Evolutionary conservation across 2,113 vertebrate species (phyloP).

Genomic region (Stegastes partitus): DNA sequence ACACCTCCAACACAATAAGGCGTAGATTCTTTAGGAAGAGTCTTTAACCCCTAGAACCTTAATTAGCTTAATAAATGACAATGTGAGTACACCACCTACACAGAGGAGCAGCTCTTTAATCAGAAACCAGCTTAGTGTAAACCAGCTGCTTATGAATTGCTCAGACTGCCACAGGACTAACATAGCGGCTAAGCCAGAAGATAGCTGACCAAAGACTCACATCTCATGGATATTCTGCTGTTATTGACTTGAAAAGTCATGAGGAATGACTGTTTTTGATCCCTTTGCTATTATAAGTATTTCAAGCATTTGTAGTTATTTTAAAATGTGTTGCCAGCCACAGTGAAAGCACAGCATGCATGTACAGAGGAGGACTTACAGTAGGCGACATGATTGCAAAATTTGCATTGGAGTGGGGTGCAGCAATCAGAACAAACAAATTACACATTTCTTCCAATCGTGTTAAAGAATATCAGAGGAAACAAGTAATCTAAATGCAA

Average conservation of each 20-base stretch:
- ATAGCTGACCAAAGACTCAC: neutral
- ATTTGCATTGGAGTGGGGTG: constrained; percentile 13
- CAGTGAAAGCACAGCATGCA: neutral
- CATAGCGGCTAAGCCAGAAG: neutral
- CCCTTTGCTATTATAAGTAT: too few species aligned
- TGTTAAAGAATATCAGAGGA: constrained; percentile 32
- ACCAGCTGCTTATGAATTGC: neutral
- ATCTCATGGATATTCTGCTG: neutral
- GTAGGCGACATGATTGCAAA: neutral
- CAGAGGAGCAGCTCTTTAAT: neutral
- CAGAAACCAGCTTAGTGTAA: neutral
- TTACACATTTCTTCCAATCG: constrained; percentile 17
- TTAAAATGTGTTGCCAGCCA: neutral
- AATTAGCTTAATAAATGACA: too few species aligned
- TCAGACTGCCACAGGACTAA: too few species aligned
- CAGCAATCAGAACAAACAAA: constrained; percentile 47
- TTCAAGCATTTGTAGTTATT: too few species aligned
- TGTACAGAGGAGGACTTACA: neutral
- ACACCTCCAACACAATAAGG: too few species aligned
- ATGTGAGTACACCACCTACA: neutral
- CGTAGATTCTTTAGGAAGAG: too few species aligned
- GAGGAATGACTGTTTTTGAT: neutral
- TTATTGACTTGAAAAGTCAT: neutral
- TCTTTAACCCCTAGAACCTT: too few species aligned
- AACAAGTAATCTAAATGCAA: constrained; percentile 44